Conservation (phyloP, 2,888 invertebrate species). For the Enoplolaimus lenunculus region DNA sequence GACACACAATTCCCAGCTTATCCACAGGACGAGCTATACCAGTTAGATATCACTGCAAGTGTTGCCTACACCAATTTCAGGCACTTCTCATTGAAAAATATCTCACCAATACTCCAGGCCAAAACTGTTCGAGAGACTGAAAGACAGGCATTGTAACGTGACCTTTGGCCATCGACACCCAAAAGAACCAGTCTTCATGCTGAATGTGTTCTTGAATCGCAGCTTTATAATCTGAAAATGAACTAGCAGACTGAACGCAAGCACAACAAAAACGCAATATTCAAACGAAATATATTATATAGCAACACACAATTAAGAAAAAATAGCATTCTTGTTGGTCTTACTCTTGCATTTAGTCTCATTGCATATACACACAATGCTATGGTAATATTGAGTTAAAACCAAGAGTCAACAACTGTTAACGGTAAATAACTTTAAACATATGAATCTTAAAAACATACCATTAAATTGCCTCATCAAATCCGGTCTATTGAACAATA, state of each 20-base stretch:
- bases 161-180: slow-evolving; percentile 96
- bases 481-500: slow-evolving; percentile 73
- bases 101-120: slow-evolving; percentile 76
- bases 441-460: too few species aligned
- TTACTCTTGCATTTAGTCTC: too few species aligned
- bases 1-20: too few species aligned
- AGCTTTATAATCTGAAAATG: slow-evolving; percentile 43
- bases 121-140: slow-evolving; percentile 92
- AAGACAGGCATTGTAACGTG: slow-evolving; percentile 91
- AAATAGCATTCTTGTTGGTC: too few species aligned
- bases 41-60: too few species aligned
- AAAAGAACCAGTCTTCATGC: slow-evolving; percentile 93
- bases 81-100: slow-evolving; percentile 6
- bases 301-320: neutral
- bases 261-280: neutral
- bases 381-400: too few species aligned
- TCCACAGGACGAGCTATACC: too few species aligned
- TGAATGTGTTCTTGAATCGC: slow-evolving; percentile 52
- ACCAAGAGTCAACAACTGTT: too few species aligned
- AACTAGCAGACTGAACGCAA: too few species aligned
- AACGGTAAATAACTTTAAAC: too few species aligned
- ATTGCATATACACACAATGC: too few species aligned
- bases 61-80: too few species aligned
- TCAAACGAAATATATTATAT: slow-evolving; percentile 18
- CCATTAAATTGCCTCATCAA: slow-evolving; percentile 75